Conservation (phyloP, 1,140 invertebrate species). For the Lepidurus arcticus region DNA sequence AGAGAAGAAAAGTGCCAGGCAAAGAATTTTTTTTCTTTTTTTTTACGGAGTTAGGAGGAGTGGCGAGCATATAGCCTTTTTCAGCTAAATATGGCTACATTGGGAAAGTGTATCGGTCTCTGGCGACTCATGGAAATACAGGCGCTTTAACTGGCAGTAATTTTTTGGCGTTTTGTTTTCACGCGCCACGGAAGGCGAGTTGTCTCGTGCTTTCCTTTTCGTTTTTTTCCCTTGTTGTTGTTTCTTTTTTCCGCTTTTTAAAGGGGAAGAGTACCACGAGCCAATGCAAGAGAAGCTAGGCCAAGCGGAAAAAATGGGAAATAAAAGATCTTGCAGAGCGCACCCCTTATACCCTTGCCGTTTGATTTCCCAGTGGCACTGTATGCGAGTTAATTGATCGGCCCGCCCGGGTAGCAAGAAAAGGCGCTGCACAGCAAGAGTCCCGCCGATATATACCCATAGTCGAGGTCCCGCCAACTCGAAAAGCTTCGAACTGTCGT, state of each 20-base stretch:
- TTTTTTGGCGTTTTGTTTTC: constrained; percentile 6
- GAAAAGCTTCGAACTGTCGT: constrained; percentile 14
- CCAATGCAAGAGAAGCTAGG: neutral
- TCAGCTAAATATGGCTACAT: constrained; percentile 1
- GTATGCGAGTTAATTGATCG: constrained; percentile 18
- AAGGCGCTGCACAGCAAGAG: constrained; percentile 9
- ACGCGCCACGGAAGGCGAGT: constrained; percentile 16
- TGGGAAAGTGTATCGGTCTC: constrained; percentile 4
- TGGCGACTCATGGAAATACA: constrained; percentile 18
- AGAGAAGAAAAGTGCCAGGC: neutral
- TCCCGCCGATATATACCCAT: constrained; percentile 11
- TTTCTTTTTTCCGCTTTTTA: neutral
- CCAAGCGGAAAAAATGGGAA: neutral
- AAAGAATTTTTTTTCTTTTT: neutral
- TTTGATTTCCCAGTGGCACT: constrained; percentile 21
- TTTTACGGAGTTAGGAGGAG: neutral
- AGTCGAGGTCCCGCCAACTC: constrained; percentile 8
- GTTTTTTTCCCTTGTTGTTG: too few species aligned
- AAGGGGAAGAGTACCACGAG: neutral
- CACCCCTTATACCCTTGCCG: constrained; percentile 20
- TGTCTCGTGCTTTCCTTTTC: neutral
- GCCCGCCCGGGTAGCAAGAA: constrained; percentile 9
- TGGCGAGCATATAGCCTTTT: neutral
- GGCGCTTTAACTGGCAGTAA: constrained; percentile 13
- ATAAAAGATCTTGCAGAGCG: constrained; percentile 2